Evolutionary conservation across 2,888 invertebrate genomes (phyloP).

Genomic region (Ptychoptera contaminata): DNA sequence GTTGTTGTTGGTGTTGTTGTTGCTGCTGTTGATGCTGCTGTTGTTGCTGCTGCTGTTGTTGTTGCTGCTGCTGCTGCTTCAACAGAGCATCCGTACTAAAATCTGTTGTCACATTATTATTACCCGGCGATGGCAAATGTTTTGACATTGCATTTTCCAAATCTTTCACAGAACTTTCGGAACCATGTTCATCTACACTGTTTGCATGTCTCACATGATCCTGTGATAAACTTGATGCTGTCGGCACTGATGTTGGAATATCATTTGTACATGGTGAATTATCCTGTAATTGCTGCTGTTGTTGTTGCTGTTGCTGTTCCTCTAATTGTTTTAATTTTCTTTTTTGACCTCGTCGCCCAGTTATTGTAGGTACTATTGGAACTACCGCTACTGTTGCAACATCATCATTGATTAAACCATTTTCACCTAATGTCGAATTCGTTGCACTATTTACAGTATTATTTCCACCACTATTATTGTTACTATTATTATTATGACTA

Average conservation of each 20-base stretch:
- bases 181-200: conserved; percentile 24
- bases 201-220: conserved; percentile 29
- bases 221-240: conserved; percentile 24
- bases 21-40: background rate
- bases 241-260: conserved; percentile 14
- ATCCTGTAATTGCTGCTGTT: background rate
- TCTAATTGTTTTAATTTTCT: conserved; percentile 40
- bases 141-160: conserved; percentile 95
- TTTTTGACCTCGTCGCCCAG: conserved; percentile 37
- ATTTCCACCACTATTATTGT: conserved; percentile 1
- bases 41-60: background rate
- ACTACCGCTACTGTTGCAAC: conserved; percentile 6
- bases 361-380: conserved; percentile 11
- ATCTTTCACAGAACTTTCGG: conserved; percentile 56
- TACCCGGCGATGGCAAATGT: conserved; percentile 55
- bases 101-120: conserved; percentile 60
- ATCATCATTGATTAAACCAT: conserved; percentile 12
- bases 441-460: conserved; percentile 6
- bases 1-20: conserved; percentile 9
- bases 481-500: conserved; percentile 21
- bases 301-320: conserved; percentile 22
- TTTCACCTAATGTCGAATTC: conserved; percentile 9
- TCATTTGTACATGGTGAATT: conserved; percentile 13
- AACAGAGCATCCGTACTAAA: conserved; percentile 74
- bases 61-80: conserved; percentile 39